Evolutionary conservation across 2,113 vertebrate species (phyloP), one percentile per base, ranked within the genome.

Genomic region (Ornithorhynchus anatinus): DNA sequence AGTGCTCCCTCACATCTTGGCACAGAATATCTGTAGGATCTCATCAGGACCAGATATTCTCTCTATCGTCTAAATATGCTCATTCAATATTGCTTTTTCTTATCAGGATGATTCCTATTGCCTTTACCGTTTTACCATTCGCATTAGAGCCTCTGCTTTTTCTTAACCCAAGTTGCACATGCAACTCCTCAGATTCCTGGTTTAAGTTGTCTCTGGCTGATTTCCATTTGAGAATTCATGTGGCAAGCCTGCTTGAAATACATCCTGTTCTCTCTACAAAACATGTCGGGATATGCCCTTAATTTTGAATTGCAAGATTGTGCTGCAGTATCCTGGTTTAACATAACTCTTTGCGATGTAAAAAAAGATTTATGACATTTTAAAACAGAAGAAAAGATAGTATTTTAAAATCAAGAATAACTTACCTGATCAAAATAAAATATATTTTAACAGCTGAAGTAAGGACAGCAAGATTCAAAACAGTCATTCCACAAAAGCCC

Each of bases 81-180:
- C 32, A 72, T 61, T 69, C 43, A 6, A 36, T 58, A 22, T 31
- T 76, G 19, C 11, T 47, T 68, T 63, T 29, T 45, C 23, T 66
- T 54, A n/a, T 47, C 61, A 5, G 25, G 35, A 47, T 42, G 51
- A 52, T 47, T 4, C 14, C 13, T 8, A 40, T 44, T n/a, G n/a
- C n/a, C n/a, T n/a, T n/a, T n/a, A n/a, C n/a, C n/a, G n/a, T n/a
- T n/a, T n/a, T n/a, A n/a, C n/a, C n/a, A n/a, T n/a, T n/a, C n/a
- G n/a, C n/a, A 37, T 77, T 72, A 66, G 47, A 47, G 16, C 12
- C 8, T 66, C 12, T 42, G 20, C 35, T 79, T 59, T 84, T 54
- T 70, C n/a, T 79, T 80, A 56, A 37, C n/a, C 59, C 50, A 13
- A 50, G 51, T 70, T 72, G 64, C 58, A 65, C n/a, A n/a, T n/a